Conservation (phyloP, 2,113 vertebrate genomes). For the Dromas ardeola region DNA sequence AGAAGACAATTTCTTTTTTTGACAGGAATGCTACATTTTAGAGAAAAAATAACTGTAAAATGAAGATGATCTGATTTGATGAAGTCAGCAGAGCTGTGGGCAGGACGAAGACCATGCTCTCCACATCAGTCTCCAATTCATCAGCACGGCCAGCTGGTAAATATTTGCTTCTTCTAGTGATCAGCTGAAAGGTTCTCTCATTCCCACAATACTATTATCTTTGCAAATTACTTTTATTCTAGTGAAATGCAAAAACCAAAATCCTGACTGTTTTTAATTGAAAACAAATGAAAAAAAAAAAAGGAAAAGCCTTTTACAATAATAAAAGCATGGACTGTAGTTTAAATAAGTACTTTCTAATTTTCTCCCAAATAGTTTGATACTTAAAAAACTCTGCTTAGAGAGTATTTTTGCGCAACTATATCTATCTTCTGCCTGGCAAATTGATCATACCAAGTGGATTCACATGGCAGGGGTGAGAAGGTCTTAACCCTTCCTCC, state of each 20-base stretch:
- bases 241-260: slow-evolving; percentile 14
- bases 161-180: slow-evolving; percentile 48
- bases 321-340: not conserved
- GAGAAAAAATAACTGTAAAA: not conserved
- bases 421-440: not conserved
- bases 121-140: slow-evolving; percentile 3
- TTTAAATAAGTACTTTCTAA: not conserved
- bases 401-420: not conserved
- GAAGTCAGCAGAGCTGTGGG: slow-evolving; percentile 39
- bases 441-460: not conserved
- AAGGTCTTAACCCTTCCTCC: not conserved
- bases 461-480: not conserved
- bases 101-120: not conserved
- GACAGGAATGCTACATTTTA: not conserved
- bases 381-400: not conserved
- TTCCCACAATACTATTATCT: not conserved
- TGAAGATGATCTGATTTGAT: slow-evolving; percentile 30
- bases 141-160: slow-evolving; percentile 21
- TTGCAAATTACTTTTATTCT: slow-evolving; percentile 30
- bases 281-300: not conserved
- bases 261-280: not conserved
- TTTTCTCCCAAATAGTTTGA: not conserved
- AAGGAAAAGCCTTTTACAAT: not conserved
- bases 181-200: slow-evolving; percentile 13
- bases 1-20: not conserved